phyloP scores from a whole-genome alignment of 2,888 invertebrate genomes.

The Minunthozetes semirufus region DNA sequence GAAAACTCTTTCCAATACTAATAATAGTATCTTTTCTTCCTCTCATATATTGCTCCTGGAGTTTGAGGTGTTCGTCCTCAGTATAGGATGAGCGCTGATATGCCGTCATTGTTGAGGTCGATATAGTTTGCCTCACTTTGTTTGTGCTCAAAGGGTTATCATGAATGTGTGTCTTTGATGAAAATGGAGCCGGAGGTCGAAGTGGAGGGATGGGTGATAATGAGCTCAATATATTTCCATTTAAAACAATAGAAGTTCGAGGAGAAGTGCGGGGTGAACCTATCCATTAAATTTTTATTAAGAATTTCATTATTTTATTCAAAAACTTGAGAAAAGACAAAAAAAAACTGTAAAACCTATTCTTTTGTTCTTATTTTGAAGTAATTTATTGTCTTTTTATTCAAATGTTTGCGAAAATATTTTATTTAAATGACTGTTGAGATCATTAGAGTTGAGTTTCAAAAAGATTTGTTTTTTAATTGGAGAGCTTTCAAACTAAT shows the following conservation, averaged over 20 bases:
- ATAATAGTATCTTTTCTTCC: slow-evolving; percentile 37
- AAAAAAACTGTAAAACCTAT: no score
- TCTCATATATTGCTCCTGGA: slow-evolving; percentile 34
- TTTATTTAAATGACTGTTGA: no score
- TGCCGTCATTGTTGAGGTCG: slow-evolving; percentile 28
- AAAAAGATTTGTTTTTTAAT: no score
- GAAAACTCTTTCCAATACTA: slow-evolving; percentile 32
- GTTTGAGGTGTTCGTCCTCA: slow-evolving; percentile 32
- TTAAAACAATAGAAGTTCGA: slow-evolving; percentile 31
- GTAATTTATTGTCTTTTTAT: neutral
- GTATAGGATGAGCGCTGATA: slow-evolving; percentile 36
- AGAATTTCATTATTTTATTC: neutral
- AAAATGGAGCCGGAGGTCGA: slow-evolving; percentile 32
- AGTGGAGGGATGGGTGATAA: slow-evolving; percentile 29
- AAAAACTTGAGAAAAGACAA: no score
- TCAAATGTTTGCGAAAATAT: no score
- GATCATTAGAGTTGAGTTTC: no score
- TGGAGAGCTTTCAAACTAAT: no score
- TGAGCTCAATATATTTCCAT: slow-evolving; percentile 34
- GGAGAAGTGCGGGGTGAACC: slow-evolving; percentile 33
- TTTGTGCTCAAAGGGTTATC: neutral
- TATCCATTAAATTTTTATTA: neutral
- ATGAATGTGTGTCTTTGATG: slow-evolving; percentile 9
- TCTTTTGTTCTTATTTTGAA: neutral
- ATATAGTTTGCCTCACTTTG: slow-evolving; percentile 13